Conservation (phyloP, 2,888 invertebrate species). For the Camptogramma bilineatum region DNA sequence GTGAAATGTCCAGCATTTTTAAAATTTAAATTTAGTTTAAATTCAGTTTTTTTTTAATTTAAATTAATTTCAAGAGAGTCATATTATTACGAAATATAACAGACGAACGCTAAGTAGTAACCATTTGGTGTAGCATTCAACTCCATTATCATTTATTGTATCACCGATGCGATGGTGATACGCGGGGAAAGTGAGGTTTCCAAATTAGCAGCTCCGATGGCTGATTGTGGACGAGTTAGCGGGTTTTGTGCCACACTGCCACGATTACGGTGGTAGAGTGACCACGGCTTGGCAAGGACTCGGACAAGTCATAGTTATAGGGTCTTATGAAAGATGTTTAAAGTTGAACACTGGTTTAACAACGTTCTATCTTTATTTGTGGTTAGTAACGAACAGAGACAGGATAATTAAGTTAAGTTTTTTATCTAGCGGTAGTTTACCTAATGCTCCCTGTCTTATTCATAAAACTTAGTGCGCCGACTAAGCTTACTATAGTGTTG, state of each 20-base stretch:
- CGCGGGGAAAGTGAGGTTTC: constrained; percentile 54
- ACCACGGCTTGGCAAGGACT: constrained; percentile 36
- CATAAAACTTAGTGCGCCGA: too few species aligned
- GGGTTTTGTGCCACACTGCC: constrained; percentile 60
- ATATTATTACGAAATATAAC: not conserved
- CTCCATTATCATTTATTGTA: constrained; percentile 39
- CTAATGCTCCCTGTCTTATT: too few species aligned
- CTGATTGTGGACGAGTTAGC: constrained; percentile 81
- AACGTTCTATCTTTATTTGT: too few species aligned
- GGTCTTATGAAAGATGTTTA: too few species aligned
- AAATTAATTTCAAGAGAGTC: not conserved
- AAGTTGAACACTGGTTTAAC: too few species aligned
- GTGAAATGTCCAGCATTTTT: too few species aligned
- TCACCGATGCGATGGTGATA: constrained; percentile 40
- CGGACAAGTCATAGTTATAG: constrained; percentile 6
- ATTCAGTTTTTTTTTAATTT: too few species aligned
- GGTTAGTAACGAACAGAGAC: too few species aligned
- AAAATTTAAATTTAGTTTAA: too few species aligned
- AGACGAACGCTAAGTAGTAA: not conserved
- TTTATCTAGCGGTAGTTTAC: too few species aligned
- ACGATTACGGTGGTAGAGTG: constrained; percentile 42
- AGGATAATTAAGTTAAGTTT: too few species aligned
- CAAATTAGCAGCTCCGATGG: constrained; percentile 66
- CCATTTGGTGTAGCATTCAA: constrained; percentile 26
- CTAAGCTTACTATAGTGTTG: too few species aligned